These are phyloP conservation scores for Gambelia wislizenii DNA, from an alignment of 2,797 vertebrate species.

Conservation along the genomic window DNA sequence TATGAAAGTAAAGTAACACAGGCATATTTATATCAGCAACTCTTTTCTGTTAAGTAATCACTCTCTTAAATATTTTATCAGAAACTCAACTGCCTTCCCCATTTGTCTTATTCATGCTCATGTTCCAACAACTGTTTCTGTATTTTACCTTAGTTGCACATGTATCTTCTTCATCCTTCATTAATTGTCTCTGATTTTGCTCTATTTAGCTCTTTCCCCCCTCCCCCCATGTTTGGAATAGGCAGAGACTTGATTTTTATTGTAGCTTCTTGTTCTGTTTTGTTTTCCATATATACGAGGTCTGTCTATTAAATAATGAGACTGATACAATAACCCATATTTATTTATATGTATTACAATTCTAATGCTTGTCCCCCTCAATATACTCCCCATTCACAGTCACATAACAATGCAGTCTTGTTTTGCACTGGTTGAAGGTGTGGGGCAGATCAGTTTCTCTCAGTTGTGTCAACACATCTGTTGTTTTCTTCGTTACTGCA, in stretches of 20 bases:
- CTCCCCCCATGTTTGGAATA: neutral
- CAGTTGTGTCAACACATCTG: too few relatives aligned
- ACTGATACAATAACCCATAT: too few relatives aligned
- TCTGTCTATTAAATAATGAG: too few relatives aligned
- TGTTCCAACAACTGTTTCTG: slow-evolving; percentile 11
- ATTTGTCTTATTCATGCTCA: slow-evolving; percentile 42
- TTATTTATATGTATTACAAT: too few relatives aligned
- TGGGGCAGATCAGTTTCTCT: too few relatives aligned
- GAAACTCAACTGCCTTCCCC: slow-evolving; percentile 32
- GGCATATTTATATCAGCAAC: slow-evolving; percentile 32
- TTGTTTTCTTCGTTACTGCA: too few relatives aligned
- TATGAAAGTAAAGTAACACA: slow-evolving; percentile 20
- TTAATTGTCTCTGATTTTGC: slow-evolving; percentile 21
- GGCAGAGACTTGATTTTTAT: neutral
- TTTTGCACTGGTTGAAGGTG: too few relatives aligned
- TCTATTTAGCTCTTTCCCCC: neutral
- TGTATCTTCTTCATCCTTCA: slow-evolving; percentile 35
- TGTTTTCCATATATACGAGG: too few relatives aligned
- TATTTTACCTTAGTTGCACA: slow-evolving; percentile 41
- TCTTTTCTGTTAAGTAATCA: slow-evolving; percentile 51
- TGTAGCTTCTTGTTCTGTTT: too few relatives aligned
- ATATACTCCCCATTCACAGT: too few relatives aligned
- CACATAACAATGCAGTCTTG: too few relatives aligned
- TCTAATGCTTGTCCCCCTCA: too few relatives aligned
- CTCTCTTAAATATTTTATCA: slow-evolving; percentile 59